These are phyloP conservation scores for Collichthys lucidus DNA, from an alignment of 2,113 vertebrate species.

Conservation along the genomic window DNA sequence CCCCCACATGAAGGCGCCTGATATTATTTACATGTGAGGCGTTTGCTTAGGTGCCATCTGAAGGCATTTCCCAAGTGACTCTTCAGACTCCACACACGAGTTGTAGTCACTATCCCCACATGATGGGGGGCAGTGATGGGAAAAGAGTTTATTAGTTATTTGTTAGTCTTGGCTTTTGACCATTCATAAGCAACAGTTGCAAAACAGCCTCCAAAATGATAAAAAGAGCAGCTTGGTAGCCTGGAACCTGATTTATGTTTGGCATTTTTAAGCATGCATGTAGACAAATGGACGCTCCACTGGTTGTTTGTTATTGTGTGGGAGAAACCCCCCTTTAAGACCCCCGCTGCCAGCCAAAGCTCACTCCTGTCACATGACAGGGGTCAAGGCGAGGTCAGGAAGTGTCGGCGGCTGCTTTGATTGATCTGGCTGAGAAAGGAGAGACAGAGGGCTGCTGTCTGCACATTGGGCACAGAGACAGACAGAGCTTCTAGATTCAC, in stretches of 20 bases:
- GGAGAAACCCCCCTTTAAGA: conserved; percentile 42
- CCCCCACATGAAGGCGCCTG: conserved; percentile 37
- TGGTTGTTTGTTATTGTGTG: conserved; percentile 72
- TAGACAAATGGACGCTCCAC: conserved; percentile 73
- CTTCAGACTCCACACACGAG: conserved; percentile 35
- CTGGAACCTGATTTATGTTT: conserved; percentile 78
- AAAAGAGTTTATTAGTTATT: conserved; percentile 49
- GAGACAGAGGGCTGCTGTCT: conserved; percentile 69
- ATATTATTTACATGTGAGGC: conserved; percentile 56
- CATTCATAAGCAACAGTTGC: conserved; percentile 56
- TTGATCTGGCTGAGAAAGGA: conserved; percentile 84
- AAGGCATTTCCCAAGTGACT: conserved; percentile 41
- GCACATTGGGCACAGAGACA: conserved; percentile 58
- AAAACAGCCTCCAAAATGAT: conserved; percentile 51
- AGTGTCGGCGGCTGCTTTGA: conserved; percentile 74
- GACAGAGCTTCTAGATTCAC: conserved; percentile 26
- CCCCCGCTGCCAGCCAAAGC: conserved; percentile 63
- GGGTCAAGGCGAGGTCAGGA: conserved; percentile 74
- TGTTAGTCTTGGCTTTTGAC: conserved; percentile 38
- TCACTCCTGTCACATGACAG: conserved; percentile 74
- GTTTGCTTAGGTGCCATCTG: conserved; percentile 42
- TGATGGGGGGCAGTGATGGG: neutral
- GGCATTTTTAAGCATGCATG: conserved; percentile 62
- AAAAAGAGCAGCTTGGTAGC: conserved; percentile 76
- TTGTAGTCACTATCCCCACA: conserved; percentile 30